Evolutionary conservation across 2,797 vertebrate species (phyloP), one percentile per base, ranked within the genome.

Genomic region (Otus scops): DNA sequence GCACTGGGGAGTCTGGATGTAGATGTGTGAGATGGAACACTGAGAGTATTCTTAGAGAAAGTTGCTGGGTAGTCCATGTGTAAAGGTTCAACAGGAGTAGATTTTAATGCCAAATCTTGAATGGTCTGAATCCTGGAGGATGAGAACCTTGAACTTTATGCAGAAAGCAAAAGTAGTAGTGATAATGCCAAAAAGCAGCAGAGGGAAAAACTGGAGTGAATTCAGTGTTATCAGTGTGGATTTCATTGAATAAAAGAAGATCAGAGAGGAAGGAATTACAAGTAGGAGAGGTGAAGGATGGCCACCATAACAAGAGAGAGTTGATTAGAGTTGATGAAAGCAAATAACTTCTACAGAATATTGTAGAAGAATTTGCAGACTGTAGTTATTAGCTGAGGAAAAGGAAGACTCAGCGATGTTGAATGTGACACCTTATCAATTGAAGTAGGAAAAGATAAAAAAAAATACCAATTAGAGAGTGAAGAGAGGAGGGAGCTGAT

Each of bases 281-380:
- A 45, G 32, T 9, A 48, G 48, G 30, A 77, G 22, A 60, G 45
- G 13, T 76, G 78, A 89, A 51, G 53, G 30, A 89, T 77, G 57
- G 53, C 45, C 39, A 53, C 28, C 6, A 4, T 48, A 75, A 39
- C 12, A 26, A 56, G 67, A 38, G 27, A 74, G 59, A 63, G 47
- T 38, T 93, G 54, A 85, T 77, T 54, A 68, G 26, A 27, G 34
- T 28, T 86, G 85, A 90, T 85, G 79, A 86, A 92, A 86, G 85
- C 32, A 75, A 95, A 59, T 39, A 68, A 67, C 38, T 85, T 76
- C 1, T 15, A 78, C 69, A 69, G 51, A 73, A 39, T 71, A 24
- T 20, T 64, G 20, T 48, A 60, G 56, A 50, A 54, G 48, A 71
- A 50, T 74, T 77, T 67, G 24, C 13, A 43, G 88, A 27, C 41